A percentile compares a stretch with the other conserved stretches of the same genome.
phyloP scores from a whole-genome alignment of 2,113 vertebrate species.

The Ailurus styani region DNA sequence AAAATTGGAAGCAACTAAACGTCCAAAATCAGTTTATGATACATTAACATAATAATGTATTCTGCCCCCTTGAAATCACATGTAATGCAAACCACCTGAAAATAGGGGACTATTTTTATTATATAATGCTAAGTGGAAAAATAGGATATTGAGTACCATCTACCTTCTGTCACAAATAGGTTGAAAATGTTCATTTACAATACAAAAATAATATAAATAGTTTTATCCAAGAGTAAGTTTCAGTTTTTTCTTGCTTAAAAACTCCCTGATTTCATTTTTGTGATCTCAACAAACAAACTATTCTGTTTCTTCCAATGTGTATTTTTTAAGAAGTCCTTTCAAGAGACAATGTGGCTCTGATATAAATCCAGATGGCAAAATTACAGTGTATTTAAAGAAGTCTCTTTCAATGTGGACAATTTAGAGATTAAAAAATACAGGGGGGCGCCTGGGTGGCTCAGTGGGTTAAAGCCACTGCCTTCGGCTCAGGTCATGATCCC shows the following conservation, averaged over 20 bases:
- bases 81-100: not conserved
- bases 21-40: not conserved
- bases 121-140: not conserved
- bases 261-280: not conserved
- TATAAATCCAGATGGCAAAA: constrained; percentile 8
- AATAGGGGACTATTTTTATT: not conserved
- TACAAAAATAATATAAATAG: not conserved
- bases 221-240: not conserved
- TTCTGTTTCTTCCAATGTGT: not conserved
- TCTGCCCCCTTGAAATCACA: not conserved
- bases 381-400: not conserved
- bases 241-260: not conserved
- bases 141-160: not conserved
- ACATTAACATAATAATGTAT: not conserved
- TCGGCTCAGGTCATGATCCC: too few species aligned
- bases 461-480: too few species aligned
- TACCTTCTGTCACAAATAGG: not conserved
- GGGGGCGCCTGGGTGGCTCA: too few species aligned
- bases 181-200: not conserved
- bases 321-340: constrained; percentile 14
- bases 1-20: constrained; percentile 5
- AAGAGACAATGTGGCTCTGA: not conserved
- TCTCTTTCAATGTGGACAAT: not conserved
- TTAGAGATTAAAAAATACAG: not conserved
- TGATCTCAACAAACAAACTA: not conserved